Evolutionary conservation across 2,113 vertebrate genomes (phyloP).

Genomic region (Lucifuga dentata): DNA sequence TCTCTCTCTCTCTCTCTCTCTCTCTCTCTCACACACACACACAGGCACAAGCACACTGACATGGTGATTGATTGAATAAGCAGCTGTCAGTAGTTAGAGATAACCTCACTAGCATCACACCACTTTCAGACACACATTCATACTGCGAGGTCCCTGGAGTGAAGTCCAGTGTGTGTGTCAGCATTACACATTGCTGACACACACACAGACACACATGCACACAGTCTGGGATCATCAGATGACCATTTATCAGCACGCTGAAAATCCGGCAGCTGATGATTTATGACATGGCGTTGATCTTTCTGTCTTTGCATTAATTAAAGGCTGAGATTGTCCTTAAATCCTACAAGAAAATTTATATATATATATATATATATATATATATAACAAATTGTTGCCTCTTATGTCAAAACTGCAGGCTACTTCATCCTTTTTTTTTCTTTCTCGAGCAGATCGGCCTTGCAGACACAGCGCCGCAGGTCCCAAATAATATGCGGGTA

Average conservation of each 20-base stretch:
- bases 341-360: not conserved
- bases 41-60: conserved; percentile 73
- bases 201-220: conserved; percentile 33
- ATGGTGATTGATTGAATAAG: conserved; percentile 97
- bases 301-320: conserved; percentile 11
- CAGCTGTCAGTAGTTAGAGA: conserved; percentile 89
- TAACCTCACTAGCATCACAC: conserved; percentile 76
- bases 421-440: not conserved
- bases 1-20: conserved; percentile 17
- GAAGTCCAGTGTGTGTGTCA: too few relatives aligned
- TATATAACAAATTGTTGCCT: too few relatives aligned
- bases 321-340: conserved; percentile 15
- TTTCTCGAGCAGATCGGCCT: not conserved
- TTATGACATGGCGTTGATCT: conserved; percentile 45
- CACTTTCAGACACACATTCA: conserved; percentile 50
- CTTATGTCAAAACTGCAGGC: too few relatives aligned
- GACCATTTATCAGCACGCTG: conserved; percentile 55
- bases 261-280: conserved; percentile 55
- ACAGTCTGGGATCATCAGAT: conserved; percentile 47
- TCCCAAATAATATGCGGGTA: not conserved
- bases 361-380: too few relatives aligned
- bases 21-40: conserved; percentile 1
- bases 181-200: conserved; percentile 60
- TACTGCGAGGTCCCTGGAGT: conserved; percentile 61
- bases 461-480: not conserved